phyloP scores from a whole-genome alignment of 2,888 invertebrate species.

The Pseudococcus viburni region DNA sequence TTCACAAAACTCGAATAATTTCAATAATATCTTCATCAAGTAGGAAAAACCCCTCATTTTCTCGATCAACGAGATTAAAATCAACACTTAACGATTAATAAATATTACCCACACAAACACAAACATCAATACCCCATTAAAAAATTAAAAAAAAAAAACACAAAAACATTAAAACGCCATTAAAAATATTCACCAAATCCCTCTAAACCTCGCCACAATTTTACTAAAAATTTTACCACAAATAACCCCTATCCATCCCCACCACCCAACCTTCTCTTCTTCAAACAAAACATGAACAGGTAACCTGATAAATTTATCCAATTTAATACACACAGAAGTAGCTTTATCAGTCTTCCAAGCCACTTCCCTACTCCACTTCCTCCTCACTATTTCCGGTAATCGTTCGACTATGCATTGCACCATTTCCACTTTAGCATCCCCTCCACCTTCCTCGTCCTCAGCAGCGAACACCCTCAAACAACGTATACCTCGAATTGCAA shows the following conservation, averaged over 20 bases:
- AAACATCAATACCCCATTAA: too few relatives aligned
- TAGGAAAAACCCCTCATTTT: too few relatives aligned
- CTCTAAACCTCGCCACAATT: background rate
- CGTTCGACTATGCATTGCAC: background rate
- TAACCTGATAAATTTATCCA: background rate
- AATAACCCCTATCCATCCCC: background rate
- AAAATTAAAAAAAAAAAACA: too few relatives aligned
- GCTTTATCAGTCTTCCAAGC: background rate
- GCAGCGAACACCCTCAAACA: background rate
- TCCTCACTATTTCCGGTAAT: background rate
- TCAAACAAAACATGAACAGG: background rate
- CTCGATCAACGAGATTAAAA: too few relatives aligned
- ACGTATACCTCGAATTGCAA: background rate
- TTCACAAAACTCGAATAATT: too few relatives aligned
- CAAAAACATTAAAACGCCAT: too few relatives aligned
- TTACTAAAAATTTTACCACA: background rate
- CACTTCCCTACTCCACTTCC: background rate
- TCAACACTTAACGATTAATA: too few relatives aligned
- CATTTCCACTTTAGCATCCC: background rate
- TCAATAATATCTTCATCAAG: too few relatives aligned
- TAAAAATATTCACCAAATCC: background rate
- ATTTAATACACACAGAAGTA: background rate
- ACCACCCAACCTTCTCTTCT: background rate
- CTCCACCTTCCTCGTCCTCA: background rate
- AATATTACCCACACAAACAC: too few relatives aligned